Evolutionary conservation across 2,113 vertebrate genomes (phyloP).

Genomic region (Myotis lucifugus): DNA sequence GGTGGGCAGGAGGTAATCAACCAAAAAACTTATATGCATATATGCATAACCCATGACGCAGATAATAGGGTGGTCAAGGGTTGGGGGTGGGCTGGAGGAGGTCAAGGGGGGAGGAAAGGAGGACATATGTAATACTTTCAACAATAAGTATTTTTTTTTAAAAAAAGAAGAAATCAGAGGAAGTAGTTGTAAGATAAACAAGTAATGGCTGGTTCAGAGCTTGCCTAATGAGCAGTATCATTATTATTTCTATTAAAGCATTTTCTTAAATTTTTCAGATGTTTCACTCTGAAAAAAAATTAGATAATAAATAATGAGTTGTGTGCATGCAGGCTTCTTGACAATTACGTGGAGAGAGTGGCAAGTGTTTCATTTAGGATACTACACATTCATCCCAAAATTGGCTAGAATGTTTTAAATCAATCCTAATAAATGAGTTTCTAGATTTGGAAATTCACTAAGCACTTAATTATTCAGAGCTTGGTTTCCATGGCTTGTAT

Average conservation of each 20-base stretch:
- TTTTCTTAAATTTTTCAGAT: neutral
- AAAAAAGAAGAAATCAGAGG: slow-evolving; percentile 48
- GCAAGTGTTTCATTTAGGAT: slow-evolving; percentile 34
- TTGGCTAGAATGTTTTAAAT: slow-evolving; percentile 40
- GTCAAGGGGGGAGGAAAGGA: no score
- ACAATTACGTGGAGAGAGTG: neutral
- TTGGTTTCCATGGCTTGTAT: slow-evolving; percentile 54
- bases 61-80: no score
- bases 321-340: neutral
- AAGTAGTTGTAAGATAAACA: slow-evolving; percentile 13
- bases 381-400: slow-evolving; percentile 35
- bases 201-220: neutral
- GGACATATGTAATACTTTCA: no score
- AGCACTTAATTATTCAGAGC: slow-evolving; percentile 64
- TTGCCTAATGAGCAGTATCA: slow-evolving; percentile 34
- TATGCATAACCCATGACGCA: no score
- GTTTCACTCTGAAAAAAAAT: slow-evolving; percentile 26
- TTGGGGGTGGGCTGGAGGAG: no score
- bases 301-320: slow-evolving; percentile 21
- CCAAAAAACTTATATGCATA: no score
- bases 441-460: slow-evolving; percentile 52
- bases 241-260: slow-evolving; percentile 24
- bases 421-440: slow-evolving; percentile 45
- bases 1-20: no score
- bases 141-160: no score